A percentile compares a stretch with the other conserved stretches of the same genome.
These are phyloP conservation scores for Caenorhabditis panamensis DNA, from an alignment of 2,888 invertebrate species.

Conservation along the genomic window DNA sequence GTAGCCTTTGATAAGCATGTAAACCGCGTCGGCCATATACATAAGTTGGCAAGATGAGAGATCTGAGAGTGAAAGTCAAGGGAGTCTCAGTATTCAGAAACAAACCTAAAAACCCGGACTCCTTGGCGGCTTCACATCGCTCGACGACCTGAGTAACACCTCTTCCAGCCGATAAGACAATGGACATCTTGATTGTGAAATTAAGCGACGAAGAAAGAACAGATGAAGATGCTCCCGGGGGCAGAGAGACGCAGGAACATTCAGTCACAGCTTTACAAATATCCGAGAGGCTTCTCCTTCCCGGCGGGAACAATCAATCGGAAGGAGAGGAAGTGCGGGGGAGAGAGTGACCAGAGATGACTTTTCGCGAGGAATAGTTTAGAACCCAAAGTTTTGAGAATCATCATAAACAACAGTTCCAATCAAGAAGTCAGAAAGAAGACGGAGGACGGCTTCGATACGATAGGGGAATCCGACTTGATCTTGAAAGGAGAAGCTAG, in stretches of 20 bases:
- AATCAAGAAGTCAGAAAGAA: no score
- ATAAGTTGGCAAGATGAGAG: conserved; percentile 76
- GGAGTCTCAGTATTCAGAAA: background rate
- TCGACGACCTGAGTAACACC: conserved; percentile 78
- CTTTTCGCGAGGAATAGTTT: no score
- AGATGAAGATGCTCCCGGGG: conserved; percentile 13
- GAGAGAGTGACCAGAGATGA: background rate
- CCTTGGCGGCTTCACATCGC: conserved; percentile 77
- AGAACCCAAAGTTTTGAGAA: no score
- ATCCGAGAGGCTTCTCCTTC: conserved; percentile 1
- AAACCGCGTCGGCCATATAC: conserved; percentile 79
- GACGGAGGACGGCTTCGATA: no score
- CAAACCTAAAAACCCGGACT: conserved; percentile 74
- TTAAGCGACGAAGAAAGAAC: background rate
- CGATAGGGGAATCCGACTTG: no score
- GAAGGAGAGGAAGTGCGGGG: no score
- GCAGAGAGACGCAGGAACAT: conserved; percentile 8
- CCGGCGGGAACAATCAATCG: background rate
- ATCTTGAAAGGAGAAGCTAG: no score
- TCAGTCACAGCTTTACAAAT: conserved; percentile 7
- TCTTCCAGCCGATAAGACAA: conserved; percentile 70
- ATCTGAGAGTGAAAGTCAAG: conserved; percentile 63
- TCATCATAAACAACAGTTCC: no score
- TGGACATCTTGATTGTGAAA: conserved; percentile 38
- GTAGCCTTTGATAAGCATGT: conserved; percentile 74